Percentiles rank a stretch among this genome's conserved stretches.
These are phyloP conservation scores for Onychorhynchus coronatus DNA, from an alignment of 2,113 vertebrate species.

Conservation along the genomic window DNA sequence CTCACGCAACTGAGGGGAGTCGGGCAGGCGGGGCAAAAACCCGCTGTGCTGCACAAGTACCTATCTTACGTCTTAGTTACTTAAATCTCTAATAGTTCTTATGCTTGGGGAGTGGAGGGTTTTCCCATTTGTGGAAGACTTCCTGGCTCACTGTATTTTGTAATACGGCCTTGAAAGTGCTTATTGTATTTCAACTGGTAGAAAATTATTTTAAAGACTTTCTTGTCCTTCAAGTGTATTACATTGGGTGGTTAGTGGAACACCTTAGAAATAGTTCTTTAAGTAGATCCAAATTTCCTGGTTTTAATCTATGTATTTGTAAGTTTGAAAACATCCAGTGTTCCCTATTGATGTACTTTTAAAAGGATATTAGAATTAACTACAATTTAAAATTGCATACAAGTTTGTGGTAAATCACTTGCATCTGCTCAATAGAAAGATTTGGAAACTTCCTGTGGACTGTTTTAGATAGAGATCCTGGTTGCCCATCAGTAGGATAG, in stretches of 20 bases:
- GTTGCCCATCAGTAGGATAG: not conserved
- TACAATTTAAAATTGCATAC: not conserved
- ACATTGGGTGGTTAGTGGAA: not conserved
- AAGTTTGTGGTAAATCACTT: not conserved
- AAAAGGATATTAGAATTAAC: not conserved
- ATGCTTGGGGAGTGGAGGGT: not conserved
- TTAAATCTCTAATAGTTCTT: not conserved
- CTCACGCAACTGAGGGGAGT: fast-evolving
- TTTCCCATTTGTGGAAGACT: not conserved
- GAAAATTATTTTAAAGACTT: not conserved
- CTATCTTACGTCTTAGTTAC: not conserved
- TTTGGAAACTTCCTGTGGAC: not conserved
- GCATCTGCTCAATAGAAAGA: not conserved
- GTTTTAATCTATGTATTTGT: not conserved
- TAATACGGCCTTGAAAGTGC: not conserved
- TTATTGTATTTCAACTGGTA: not conserved
- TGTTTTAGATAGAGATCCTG: not conserved
- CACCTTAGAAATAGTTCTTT: not conserved
- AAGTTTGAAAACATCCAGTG: not conserved
- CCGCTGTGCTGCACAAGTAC: fast-evolving
- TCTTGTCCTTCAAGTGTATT: not conserved
- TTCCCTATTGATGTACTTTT: not conserved
- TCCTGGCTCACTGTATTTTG: not conserved
- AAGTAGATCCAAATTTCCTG: not conserved
- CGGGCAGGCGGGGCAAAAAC: not conserved